Evolutionary conservation across 2,797 vertebrate genomes (phyloP).

Genomic region (Agapornis canus): DNA sequence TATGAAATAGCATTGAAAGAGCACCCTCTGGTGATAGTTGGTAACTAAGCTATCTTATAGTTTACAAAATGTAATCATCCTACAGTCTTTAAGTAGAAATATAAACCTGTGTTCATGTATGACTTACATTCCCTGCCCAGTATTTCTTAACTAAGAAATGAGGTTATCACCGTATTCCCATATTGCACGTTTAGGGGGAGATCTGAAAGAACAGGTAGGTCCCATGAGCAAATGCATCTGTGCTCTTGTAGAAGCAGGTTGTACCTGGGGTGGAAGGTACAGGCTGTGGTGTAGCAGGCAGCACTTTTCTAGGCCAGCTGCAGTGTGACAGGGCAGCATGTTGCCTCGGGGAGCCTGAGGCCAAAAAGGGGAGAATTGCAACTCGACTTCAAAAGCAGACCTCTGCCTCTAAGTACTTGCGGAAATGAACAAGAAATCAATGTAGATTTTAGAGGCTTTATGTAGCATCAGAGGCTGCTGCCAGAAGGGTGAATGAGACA

Average conservation of each 20-base stretch:
- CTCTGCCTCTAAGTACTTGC: background rate
- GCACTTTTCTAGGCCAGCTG: accelerated
- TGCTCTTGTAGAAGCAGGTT: background rate
- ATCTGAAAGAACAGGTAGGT: background rate
- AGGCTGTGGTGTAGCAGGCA: background rate
- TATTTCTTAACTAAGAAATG: background rate
- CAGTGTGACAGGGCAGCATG: too few relatives aligned
- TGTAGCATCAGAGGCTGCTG: background rate
- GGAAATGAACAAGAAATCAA: background rate
- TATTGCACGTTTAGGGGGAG: background rate
- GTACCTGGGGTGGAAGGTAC: background rate
- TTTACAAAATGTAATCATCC: background rate
- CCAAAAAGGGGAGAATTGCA: background rate
- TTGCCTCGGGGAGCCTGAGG: background rate
- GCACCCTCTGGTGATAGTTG: slow-evolving; percentile 59
- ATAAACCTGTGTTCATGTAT: accelerated
- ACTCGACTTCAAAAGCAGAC: background rate
- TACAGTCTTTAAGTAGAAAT: background rate
- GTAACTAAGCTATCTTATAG: background rate
- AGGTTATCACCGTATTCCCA: background rate
- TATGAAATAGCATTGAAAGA: background rate
- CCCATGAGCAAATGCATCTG: accelerated
- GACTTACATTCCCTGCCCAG: background rate
- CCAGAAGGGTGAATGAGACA: background rate
- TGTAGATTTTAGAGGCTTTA: background rate